Evolutionary conservation across 1,140 invertebrate species (phyloP).

Genomic region (Oncopeltus fasciatus): DNA sequence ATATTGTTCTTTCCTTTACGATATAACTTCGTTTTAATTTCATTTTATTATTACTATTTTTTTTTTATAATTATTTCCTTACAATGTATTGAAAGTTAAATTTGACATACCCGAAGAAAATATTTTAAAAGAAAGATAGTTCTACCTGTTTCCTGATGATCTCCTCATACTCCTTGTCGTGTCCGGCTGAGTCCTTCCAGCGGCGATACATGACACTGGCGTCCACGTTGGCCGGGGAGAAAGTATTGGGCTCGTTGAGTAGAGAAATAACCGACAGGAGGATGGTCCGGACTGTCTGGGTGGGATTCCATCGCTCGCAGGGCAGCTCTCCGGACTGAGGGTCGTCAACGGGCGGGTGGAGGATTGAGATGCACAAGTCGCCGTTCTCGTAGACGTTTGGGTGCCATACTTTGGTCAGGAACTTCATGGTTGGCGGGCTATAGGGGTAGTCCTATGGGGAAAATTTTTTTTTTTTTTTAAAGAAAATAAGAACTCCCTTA

Average conservation of each 20-base stretch:
- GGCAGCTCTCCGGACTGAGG: constrained; percentile 94
- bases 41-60: not conserved
- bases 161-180: constrained; percentile 97
- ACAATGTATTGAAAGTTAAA: not conserved
- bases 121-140: not conserved
- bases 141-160: constrained; percentile 60
- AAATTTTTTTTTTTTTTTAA: too few species aligned
- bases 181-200: constrained; percentile 93
- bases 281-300: constrained; percentile 94
- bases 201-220: constrained; percentile 97
- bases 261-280: constrained; percentile 93
- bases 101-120: not conserved
- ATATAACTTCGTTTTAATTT: not conserved
- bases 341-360: constrained; percentile 96
- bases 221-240: constrained; percentile 96
- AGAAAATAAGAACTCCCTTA: too few species aligned
- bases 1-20: too few species aligned
- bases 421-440: constrained; percentile 88
- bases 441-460: constrained; percentile 92
- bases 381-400: constrained; percentile 99
- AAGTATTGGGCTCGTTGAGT: constrained; percentile 97
- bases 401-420: constrained; percentile 98
- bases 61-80: not conserved
- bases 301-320: constrained; percentile 98
- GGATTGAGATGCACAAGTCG: constrained; percentile 95